phyloP scores from a whole-genome alignment of 2,797 vertebrate species.

The Parauchenoglanis ngamensis region DNA sequence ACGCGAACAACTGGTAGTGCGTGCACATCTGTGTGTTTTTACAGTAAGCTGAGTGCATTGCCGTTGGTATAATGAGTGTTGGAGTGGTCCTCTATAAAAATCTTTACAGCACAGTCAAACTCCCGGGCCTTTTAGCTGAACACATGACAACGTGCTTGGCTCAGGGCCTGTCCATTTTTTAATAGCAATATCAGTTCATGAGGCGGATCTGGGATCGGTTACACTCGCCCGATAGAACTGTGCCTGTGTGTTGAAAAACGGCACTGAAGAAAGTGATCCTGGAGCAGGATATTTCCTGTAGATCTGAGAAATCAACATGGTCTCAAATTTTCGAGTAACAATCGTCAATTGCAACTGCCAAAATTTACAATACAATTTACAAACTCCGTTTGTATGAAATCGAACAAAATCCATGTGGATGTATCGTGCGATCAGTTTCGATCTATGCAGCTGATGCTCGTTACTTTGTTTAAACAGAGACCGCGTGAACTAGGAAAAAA shows the following conservation, averaged over 20 bases:
- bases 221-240: not conserved
- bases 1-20: not conserved
- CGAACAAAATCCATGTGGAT: not conserved
- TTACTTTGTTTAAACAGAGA: no score
- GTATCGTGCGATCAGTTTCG: not conserved
- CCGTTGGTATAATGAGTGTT: not conserved
- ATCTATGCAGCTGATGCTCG: not conserved
- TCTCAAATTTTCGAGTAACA: not conserved
- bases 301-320: not conserved
- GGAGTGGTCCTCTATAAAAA: constrained; percentile 3
- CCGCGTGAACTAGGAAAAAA: not conserved
- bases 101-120: constrained; percentile 11
- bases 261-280: not conserved
- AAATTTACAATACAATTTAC: no score
- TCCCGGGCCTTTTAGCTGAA: constrained; percentile 1
- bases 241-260: not conserved
- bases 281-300: not conserved
- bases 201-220: not conserved
- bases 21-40: not conserved
- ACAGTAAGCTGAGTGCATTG: not conserved
- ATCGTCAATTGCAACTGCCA: not conserved
- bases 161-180: not conserved
- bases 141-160: not conserved
- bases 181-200: not conserved
- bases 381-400: not conserved